Conservation (phyloP, 1,140 invertebrate genomes). For the Solenopsis fugax region DNA sequence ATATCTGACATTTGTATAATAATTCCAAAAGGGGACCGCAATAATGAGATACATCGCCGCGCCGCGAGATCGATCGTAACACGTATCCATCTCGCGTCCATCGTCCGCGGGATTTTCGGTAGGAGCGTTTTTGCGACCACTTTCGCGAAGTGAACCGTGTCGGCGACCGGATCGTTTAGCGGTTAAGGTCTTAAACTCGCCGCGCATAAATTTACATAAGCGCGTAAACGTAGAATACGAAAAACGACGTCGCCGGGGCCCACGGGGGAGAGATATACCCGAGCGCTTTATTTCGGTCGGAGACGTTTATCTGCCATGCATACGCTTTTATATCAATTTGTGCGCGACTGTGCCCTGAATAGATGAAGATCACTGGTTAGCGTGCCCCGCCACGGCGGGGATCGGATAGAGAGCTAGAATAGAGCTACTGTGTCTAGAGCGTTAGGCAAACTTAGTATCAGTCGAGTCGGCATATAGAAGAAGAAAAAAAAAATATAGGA, state of each 20-base stretch:
- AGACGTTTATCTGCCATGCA: constrained; percentile 22
- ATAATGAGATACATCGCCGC: background rate
- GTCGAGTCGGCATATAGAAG: background rate
- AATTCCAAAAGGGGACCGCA: background rate
- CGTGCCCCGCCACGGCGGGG: background rate
- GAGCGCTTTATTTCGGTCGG: constrained; percentile 4
- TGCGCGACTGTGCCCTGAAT: constrained; percentile 24
- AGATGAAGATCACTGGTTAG: constrained; percentile 12
- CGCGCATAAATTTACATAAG: constrained; percentile 52
- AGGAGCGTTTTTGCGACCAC: background rate
- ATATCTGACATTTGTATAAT: background rate
- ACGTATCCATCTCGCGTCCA: background rate
- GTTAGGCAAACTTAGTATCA: constrained; percentile 30
- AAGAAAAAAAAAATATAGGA: constrained; percentile 19
- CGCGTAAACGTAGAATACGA: constrained; percentile 2
- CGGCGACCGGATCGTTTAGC: constrained; percentile 25
- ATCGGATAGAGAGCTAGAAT: constrained; percentile 41
- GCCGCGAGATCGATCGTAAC: constrained; percentile 6
- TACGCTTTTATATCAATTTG: constrained; percentile 34
- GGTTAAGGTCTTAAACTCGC: constrained; percentile 4
- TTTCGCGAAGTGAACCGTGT: background rate
- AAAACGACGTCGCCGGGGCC: background rate
- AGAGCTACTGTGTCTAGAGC: constrained; percentile 43
- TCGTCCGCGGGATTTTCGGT: background rate
- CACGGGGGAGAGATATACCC: background rate